Evolutionary conservation across 2,797 vertebrate genomes (phyloP).

Genomic region (Neostethus bicornis): DNA sequence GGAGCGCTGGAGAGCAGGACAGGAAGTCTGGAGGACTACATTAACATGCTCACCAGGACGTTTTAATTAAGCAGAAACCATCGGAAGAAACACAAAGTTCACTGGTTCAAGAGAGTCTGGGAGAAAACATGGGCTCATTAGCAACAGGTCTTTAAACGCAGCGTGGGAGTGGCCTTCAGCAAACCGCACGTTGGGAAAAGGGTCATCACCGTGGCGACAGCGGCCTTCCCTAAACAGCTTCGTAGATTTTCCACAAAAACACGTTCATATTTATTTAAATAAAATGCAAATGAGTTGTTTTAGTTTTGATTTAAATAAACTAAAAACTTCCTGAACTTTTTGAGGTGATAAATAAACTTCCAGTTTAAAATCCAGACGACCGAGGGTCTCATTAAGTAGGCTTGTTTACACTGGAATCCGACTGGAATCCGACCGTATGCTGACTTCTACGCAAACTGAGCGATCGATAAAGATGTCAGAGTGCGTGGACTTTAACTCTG

Average conservation of each 20-base stretch:
- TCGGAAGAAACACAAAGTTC: constrained; percentile 19
- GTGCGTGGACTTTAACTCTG: too few relatives aligned
- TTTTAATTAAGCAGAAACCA: constrained; percentile 57
- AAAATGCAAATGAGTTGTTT: constrained; percentile 21
- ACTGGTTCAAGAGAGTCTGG: constrained; percentile 3
- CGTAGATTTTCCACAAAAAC: constrained; percentile 15
- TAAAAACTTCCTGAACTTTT: constrained; percentile 34
- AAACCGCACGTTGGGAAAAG: neutral
- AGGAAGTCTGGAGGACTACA: constrained; percentile 18
- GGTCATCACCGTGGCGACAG: constrained; percentile 15
- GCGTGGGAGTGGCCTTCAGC: constrained; percentile 9
- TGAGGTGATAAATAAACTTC: constrained; percentile 43
- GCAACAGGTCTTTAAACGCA: constrained; percentile 17
- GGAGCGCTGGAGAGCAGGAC: constrained; percentile 29
- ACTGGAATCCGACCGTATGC: too few relatives aligned
- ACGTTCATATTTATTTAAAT: constrained; percentile 9
- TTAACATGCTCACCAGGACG: neutral
- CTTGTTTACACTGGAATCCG: too few relatives aligned
- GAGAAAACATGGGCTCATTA: constrained; percentile 38
- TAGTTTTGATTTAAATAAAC: constrained; percentile 9
- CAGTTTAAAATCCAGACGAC: too few relatives aligned
- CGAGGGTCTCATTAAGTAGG: too few relatives aligned
- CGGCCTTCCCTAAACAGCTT: constrained; percentile 14
- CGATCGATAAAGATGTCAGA: too few relatives aligned
- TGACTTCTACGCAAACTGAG: too few relatives aligned